phyloP scores from a whole-genome alignment of 2,113 vertebrate species.

The Eupsittula cactorum region DNA sequence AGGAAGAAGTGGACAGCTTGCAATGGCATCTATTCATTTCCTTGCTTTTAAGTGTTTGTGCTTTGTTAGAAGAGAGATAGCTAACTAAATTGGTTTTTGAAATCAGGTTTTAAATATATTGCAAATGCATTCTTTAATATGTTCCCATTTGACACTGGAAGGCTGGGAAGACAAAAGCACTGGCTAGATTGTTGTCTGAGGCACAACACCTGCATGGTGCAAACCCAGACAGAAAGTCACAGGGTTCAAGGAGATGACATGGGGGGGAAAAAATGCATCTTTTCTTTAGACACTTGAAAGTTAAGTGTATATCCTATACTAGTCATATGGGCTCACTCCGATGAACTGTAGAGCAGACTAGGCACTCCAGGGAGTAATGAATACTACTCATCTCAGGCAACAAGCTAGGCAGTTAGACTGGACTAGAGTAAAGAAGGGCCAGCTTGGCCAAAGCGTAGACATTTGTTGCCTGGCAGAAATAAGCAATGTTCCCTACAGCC shows the following conservation, averaged over 20 bases:
- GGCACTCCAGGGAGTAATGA: not conserved
- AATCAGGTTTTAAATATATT: not conserved
- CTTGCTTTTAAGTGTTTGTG: conserved; percentile 19
- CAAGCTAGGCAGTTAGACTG: not conserved
- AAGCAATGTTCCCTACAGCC: not conserved
- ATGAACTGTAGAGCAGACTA: not conserved
- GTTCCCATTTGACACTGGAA: not conserved
- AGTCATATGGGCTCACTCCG: not conserved
- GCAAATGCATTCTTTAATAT: not conserved
- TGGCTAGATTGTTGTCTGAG: not conserved
- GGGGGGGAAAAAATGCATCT: not conserved
- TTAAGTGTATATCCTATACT: not conserved
- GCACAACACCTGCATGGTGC: not conserved
- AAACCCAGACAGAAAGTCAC: not conserved
- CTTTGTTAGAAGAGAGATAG: conserved; percentile 18
- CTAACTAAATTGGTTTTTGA: conserved; percentile 20
- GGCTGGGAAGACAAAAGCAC: not conserved
- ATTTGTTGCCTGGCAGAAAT: not conserved
- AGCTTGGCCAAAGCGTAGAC: not conserved
- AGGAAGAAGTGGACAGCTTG: not conserved
- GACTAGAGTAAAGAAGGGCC: not conserved
- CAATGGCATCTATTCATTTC: conserved; percentile 20
- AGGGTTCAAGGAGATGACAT: not conserved
- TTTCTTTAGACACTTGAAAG: not conserved
- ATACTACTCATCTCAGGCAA: not conserved